Percentiles rank a stretch among this genome's conserved stretches.
These are phyloP conservation scores for Coregonus ussuriensis DNA, from an alignment of 2,797 vertebrate species.

Conservation along the genomic window DNA sequence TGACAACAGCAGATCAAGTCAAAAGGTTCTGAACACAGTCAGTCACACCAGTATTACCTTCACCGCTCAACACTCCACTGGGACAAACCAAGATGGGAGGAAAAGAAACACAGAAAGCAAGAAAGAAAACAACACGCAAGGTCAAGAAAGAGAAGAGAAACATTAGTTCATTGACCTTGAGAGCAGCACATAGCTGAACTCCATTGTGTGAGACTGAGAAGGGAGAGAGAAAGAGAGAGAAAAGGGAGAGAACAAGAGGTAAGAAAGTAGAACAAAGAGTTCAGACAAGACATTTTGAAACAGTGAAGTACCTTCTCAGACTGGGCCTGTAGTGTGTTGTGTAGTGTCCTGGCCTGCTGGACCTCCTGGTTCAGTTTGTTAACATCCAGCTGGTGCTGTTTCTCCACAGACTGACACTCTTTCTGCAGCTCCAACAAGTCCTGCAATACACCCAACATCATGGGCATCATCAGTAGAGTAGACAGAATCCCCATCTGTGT, in stretches of 20 bases:
- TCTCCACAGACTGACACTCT: slow-evolving; percentile 73
- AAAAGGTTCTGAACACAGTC: slow-evolving; percentile 46
- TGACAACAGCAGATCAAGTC: slow-evolving; percentile 18
- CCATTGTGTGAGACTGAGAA: slow-evolving; percentile 2
- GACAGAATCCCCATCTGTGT: no score
- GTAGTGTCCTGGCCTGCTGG: slow-evolving; percentile 75
- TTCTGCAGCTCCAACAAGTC: slow-evolving; percentile 77
- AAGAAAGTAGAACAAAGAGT: slow-evolving; percentile 42
- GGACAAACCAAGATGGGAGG: slow-evolving; percentile 62
- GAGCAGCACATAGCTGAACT: slow-evolving; percentile 44
- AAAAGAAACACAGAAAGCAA: slow-evolving; percentile 48
- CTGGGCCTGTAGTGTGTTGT: slow-evolving; percentile 78
- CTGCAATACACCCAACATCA: slow-evolving; percentile 48
- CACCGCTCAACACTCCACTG: slow-evolving; percentile 73
- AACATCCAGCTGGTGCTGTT: slow-evolving; percentile 75
- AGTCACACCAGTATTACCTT: slow-evolving; percentile 72
- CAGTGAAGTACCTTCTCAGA: slow-evolving; percentile 72
- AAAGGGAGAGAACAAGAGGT: slow-evolving; percentile 30
- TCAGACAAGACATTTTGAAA: slow-evolving; percentile 27
- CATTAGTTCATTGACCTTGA: slow-evolving; percentile 63
- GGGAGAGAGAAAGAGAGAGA: slow-evolving; percentile 22
- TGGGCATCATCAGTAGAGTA: no score
- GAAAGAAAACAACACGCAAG: slow-evolving; percentile 51
- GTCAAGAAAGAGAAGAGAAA: slow-evolving; percentile 48
- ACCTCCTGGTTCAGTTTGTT: slow-evolving; percentile 80